Percentiles rank a stretch among this genome's conserved stretches.
Evolutionary conservation across 2,797 vertebrate genomes (phyloP).

Genomic region (Galago senegalensis): DNA sequence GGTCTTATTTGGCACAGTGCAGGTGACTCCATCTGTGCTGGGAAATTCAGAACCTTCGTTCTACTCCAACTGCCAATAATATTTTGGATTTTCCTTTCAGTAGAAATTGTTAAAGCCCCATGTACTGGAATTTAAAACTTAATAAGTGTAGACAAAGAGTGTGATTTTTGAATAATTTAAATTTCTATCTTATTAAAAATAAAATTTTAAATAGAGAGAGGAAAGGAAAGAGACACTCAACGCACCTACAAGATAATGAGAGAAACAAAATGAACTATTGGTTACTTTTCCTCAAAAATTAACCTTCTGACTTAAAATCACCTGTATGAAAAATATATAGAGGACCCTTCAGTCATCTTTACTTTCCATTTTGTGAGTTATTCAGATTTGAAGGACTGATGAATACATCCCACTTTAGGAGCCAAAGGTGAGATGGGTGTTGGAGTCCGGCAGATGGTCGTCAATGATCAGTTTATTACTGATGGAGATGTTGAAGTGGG

Average conservation of each 20-base stretch:
- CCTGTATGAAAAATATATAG: conserved; percentile 52
- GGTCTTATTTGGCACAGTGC: too few relatives aligned
- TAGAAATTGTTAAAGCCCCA: conserved; percentile 7
- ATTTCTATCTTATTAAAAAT: conserved; percentile 75
- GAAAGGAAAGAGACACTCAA: conserved; percentile 42
- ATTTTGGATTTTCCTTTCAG: not conserved
- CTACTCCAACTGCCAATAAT: not conserved
- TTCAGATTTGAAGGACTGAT: conserved; percentile 11
- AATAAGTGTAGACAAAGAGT: conserved; percentile 58
- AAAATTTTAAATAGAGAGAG: conserved; percentile 67
- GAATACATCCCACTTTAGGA: not conserved
- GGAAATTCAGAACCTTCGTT: not conserved
- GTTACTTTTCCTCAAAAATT: conserved; percentile 15
- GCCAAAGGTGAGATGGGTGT: not conserved
- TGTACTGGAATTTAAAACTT: conserved; percentile 66
- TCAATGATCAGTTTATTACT: not conserved
- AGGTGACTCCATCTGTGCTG: not conserved
- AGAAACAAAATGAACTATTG: conserved; percentile 52
- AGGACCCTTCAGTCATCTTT: not conserved
- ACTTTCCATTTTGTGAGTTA: conserved; percentile 40
- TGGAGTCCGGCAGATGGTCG: not conserved
- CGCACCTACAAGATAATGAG: conserved; percentile 29
- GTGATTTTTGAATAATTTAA: conserved; percentile 76
- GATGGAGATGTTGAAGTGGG: not conserved
- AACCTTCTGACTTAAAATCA: conserved; percentile 57